Evolutionary conservation across 2,797 vertebrate genomes (phyloP), one percentile per base, ranked within the genome.

Genomic region (Otus scops): DNA sequence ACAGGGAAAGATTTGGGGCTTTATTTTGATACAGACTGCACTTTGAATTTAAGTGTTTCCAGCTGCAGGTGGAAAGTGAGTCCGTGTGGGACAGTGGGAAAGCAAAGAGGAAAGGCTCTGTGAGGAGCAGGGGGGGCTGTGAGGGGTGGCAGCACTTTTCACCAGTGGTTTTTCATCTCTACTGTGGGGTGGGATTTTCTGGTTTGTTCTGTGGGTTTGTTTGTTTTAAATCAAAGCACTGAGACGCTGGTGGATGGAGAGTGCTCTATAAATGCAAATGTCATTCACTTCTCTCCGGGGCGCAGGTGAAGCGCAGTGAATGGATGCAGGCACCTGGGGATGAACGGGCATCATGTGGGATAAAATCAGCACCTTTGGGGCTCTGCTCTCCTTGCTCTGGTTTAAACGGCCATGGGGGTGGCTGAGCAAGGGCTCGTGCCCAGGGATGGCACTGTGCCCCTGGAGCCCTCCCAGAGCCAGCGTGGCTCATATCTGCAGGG

Each of bases 401-500:
- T 45, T 36, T 54, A 26, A 80, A 13, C 14, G 67, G n/a, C 36
- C 0, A 0, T 21, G 13, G 53, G 45, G 13, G 10, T 15, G 24
- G 45, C 34, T 11, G 15, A 30, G 16, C 9, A 5, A 43, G 41
- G 59, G 39, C 45, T 39, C 6, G 5, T 32, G 34, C 11, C n/a
- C 0, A 0, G 30, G 12, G 19, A 6, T 47, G 75, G 26, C 21
- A 5, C 26, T 14, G 36, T 27, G 64, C 0, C 74, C 26, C 50
- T 16, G n/a, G 30, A 38, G 28, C 23, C 12, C 30, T 63, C 32
- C 15, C 59, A 67, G 67, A 6, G 11, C 27, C 32, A 27, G 22
- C 0, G 2, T 30, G 63, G 50, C 16, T 53, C 1, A 0, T 11
- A 26, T 9, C 70, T 0, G 0, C 11, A 11, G 36, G 36, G 13